Base-by-base conservation (phyloP, 2,888 invertebrate species). In the Phortica okadai region DNA sequence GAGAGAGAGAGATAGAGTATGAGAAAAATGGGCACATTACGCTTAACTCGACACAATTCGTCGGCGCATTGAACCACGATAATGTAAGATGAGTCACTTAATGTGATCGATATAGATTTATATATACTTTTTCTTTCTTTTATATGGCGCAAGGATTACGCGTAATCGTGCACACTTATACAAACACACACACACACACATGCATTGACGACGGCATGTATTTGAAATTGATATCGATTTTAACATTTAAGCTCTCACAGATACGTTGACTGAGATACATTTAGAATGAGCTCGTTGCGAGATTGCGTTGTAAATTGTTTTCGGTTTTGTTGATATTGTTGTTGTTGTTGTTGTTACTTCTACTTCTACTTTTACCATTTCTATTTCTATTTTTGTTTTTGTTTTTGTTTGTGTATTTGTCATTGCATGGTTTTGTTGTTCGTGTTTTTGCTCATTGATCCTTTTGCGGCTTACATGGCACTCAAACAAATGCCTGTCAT, bases 31-130 rank as follows among this genome's bases (percentile, higher is more conserved):
- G n/a, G 59, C n/a, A 16, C 14, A n/a, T 10, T 7, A 16, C 59
- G n/a, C 59, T 59, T 1, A n/a, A 59, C 59, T 59, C 59, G 59
- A 21, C 59, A 59, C 59, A 50, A 50, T 50, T 59, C 59, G 59
- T 59, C 59, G 59, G 7, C n/a, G 59, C 69, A 69, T 50, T 74
- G 66, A 74, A 54, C 8, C 45, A 44, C 10, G 25, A 33, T 25
- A 14, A 21, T 14, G 64, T n/a, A 11, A 66, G 41, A 25, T 25
- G 16, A 74, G 41, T 59, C 59, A 45, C 58, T 41, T 16, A n/a
- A 50, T 25, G 33, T 45, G n/a, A 74, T 50, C 64, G 62, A 64
- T 44, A n/a, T 59, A 33, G 33, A 33, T 59, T 59, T 16, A n/a
- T 59, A 16, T n/a, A 16, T 59, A 8, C 59, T 59, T 50, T 50